Evolutionary conservation across 2,113 vertebrate species (phyloP).

Genomic region (pig (Sus scrofa)): DNA sequence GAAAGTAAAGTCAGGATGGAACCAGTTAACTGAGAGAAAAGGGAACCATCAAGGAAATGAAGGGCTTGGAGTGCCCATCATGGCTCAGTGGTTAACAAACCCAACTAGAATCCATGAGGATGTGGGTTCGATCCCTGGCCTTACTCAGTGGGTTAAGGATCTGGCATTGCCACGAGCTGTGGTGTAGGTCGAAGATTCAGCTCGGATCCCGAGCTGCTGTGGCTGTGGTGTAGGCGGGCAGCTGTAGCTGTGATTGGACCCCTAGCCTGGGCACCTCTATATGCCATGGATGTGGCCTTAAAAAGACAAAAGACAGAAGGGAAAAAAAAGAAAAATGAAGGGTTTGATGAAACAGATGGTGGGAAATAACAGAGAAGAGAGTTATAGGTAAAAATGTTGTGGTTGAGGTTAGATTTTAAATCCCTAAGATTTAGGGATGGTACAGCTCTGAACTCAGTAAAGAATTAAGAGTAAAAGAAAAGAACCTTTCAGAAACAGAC

Average conservation of each 20-base stretch:
- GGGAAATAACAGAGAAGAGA: background rate
- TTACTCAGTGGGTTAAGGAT: too few relatives aligned
- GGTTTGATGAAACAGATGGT: background rate
- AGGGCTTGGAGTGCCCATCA: background rate
- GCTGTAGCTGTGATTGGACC: too few relatives aligned
- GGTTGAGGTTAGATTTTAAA: background rate
- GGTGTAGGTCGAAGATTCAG: too few relatives aligned
- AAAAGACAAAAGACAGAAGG: too few relatives aligned
- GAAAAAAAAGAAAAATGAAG: background rate
- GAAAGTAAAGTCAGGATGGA: background rate
- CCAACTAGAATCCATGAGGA: too few relatives aligned
- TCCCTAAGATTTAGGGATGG: background rate
- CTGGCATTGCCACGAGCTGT: too few relatives aligned
- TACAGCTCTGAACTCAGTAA: slow-evolving; percentile 7
- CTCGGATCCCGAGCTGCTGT: too few relatives aligned
- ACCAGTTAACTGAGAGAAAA: background rate
- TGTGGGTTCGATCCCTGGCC: too few relatives aligned
- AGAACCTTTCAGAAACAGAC: background rate
- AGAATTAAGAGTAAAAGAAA: background rate
- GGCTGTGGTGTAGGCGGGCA: too few relatives aligned
- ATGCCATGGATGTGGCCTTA: too few relatives aligned
- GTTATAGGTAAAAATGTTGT: background rate
- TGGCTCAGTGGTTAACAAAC: too few relatives aligned
- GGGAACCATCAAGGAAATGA: background rate
- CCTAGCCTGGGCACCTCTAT: too few relatives aligned